Evolutionary conservation across 2,113 vertebrate species (phyloP).

Genomic region (Zingel zingel): DNA sequence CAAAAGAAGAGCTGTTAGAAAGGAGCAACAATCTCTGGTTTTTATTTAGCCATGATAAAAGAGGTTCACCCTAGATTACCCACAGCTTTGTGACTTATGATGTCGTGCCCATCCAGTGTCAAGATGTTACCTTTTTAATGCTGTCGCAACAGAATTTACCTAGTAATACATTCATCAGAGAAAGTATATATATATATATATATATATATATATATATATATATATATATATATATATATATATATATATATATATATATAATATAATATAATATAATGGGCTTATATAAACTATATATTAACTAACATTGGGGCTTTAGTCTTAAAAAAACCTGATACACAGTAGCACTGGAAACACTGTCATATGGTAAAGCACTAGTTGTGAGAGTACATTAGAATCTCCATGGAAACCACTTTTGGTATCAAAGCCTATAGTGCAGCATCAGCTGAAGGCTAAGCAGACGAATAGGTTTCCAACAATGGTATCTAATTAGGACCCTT

Average conservation of each 20-base stretch:
- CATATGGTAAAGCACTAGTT: constrained; percentile 80
- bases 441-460: constrained; percentile 80
- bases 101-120: constrained; percentile 70
- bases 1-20: constrained; percentile 73
- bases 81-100: constrained; percentile 64
- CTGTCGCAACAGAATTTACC: constrained; percentile 21
- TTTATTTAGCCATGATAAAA: constrained; percentile 58
- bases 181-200: not conserved
- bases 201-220: too few species aligned
- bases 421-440: constrained; percentile 83
- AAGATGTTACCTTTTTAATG: constrained; percentile 60
- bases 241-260: too few species aligned
- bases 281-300: not conserved
- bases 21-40: constrained; percentile 56
- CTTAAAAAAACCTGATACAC: constrained; percentile 7
- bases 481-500: constrained; percentile 81
- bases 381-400: constrained; percentile 81
- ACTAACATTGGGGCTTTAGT: constrained; percentile 16
- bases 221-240: too few species aligned
- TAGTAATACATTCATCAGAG: constrained; percentile 2
- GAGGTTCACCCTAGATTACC: constrained; percentile 70
- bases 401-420: constrained; percentile 88
- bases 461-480: constrained; percentile 80
- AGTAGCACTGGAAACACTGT: constrained; percentile 53
- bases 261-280: too few species aligned